Conservation (phyloP, 2,797 vertebrate species). For the Acestrorhynchus altus region DNA sequence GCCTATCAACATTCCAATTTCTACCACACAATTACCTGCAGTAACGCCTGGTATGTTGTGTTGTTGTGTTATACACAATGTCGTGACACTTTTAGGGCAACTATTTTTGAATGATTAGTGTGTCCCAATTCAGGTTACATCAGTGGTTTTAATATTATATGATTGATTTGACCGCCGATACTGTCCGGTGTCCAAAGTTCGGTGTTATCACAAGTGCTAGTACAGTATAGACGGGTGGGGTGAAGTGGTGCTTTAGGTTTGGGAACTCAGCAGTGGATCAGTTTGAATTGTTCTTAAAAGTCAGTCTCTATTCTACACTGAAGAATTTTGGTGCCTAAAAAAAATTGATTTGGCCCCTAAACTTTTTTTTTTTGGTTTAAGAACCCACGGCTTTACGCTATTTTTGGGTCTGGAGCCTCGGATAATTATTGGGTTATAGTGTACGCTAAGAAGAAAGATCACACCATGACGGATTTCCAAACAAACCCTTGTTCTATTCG, state of each 20-base stretch:
- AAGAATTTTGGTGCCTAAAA: constrained; percentile 31
- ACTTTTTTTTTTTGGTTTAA: constrained; percentile 25
- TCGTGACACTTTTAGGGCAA: no score
- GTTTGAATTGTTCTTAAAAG: neutral
- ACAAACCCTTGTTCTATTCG: constrained; percentile 10
- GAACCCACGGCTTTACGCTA: constrained; percentile 5
- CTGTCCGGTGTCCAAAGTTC: no score
- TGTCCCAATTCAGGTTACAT: no score
- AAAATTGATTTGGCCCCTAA: constrained; percentile 10
- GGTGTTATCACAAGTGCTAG: no score
- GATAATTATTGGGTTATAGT: constrained; percentile 14
- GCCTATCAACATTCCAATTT: no score
- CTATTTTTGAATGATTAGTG: no score
- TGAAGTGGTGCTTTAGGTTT: neutral
- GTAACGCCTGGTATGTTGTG: no score
- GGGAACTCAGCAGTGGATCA: neutral
- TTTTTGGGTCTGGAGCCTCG: constrained; percentile 36
- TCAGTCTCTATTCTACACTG: neutral
- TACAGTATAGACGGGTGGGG: neutral
- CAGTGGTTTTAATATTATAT: no score
- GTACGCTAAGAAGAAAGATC: constrained; percentile 7
- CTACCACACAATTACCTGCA: no score
- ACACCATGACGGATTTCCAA: constrained; percentile 14
- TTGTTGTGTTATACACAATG: no score
- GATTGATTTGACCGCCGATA: no score